phyloP scores from a whole-genome alignment of 2,797 vertebrate species.

The Odontamblyopus rebecca region DNA sequence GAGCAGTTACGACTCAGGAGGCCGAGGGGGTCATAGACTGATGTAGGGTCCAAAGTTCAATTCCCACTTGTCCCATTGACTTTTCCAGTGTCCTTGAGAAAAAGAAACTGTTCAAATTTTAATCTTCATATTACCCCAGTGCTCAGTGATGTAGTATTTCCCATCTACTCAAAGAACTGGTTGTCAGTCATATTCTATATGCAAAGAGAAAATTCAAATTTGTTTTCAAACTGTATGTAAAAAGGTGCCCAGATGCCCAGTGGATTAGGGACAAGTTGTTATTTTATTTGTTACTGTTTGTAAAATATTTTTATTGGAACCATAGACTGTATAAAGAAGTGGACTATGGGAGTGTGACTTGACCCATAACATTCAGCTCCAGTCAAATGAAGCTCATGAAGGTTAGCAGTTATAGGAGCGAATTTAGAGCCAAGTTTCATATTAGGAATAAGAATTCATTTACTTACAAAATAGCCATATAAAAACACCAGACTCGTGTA shows the following conservation, averaged over 20 bases:
- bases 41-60: conserved; percentile 2
- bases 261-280: neutral
- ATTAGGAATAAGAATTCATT: no score
- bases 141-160: neutral
- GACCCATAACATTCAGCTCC: no score
- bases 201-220: neutral
- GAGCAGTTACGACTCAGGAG: conserved; percentile 9
- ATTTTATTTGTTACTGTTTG: no score
- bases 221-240: neutral
- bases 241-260: neutral
- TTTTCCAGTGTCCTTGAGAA: conserved; percentile 9
- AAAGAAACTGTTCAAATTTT: neutral
- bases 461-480: no score
- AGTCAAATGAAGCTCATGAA: no score
- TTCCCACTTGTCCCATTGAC: neutral
- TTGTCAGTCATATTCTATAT: neutral
- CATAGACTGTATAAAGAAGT: no score
- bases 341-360: no score
- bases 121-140: neutral
- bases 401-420: no score
- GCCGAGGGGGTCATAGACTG: conserved; percentile 1
- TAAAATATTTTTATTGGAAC: no score
- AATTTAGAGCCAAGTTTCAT: no score
- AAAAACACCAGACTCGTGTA: no score
- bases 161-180: neutral